Evolutionary conservation across 2,888 invertebrate species (phyloP), one percentile per base, ranked within the genome.

Genomic region (Tipula unca): DNA sequence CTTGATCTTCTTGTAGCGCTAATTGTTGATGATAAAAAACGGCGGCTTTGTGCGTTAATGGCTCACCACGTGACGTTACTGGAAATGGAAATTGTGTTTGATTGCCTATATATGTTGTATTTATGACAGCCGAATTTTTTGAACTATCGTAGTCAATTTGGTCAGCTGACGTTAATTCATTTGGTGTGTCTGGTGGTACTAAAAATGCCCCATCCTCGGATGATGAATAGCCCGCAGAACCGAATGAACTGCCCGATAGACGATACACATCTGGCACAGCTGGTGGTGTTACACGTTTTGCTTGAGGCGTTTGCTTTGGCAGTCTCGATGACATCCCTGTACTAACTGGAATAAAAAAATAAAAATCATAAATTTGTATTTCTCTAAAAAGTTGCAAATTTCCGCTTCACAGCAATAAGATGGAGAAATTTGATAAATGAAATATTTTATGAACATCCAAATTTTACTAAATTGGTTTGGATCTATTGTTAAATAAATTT

Each of bases 261-360:
- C 96, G 94, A 91, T 95, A 94, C 87, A 95, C 94, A 90, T 95
- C 95, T 35, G 86, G 96, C 88, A 96, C 95, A 85, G 96, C 96
- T 83, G 96, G 96, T 89, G 97, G 97, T 88, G 97, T 95, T 90
- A 97, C 97, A 92, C 96, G 96, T 92, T 97, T 97, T 89, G 95
- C 96, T 92, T 96, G 96, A 90, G 95, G 94, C 91, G 95, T 94
- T 91, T 94, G 93, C 92, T 95, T 95, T 89, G 94, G 94, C 89
- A 96, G 95, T 92, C 96, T 95, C 95, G 96, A 96, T 95, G 96
- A 96, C 90, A 96, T 96, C 93, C 96, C 96, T 93, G 95, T 96
- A 96, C 93, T 86, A 93, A 93, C 89, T 90, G 17, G 8, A 84
- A 39, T 39, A 10, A 13, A 39, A 39, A 39, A 10, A 13, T 10